Evolutionary conservation across 2,113 vertebrate species (phyloP).

Genomic region (Loxodonta africana): DNA sequence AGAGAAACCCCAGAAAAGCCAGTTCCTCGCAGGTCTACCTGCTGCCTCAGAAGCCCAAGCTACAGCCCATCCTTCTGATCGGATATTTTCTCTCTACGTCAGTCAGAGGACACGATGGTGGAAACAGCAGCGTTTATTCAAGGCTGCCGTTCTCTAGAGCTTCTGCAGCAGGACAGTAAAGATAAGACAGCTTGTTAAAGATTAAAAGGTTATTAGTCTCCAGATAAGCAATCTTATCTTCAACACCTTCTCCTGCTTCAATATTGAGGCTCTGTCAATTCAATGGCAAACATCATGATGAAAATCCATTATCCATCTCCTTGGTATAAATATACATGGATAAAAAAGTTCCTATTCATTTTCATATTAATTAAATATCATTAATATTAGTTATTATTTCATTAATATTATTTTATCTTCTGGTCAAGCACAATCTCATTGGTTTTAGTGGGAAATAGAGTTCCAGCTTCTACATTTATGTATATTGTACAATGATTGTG

Average conservation of each 20-base stretch:
- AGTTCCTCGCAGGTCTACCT: neutral
- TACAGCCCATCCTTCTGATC: neutral
- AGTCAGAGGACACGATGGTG: neutral
- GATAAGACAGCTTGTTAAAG: slow-evolving; percentile 66
- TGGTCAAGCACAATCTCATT: neutral
- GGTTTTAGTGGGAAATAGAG: slow-evolving; percentile 22
- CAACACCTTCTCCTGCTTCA: slow-evolving; percentile 47
- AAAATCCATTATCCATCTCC: slow-evolving; percentile 9
- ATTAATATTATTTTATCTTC: neutral
- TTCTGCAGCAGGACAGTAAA: slow-evolving; percentile 31
- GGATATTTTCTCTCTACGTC: neutral
- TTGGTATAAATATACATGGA: neutral
- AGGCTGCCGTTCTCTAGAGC: neutral
- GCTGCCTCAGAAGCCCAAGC: neutral
- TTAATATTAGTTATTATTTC: neutral
- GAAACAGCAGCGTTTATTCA: slow-evolving; percentile 8
- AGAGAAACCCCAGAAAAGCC: neutral
- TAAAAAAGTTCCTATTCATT: neutral
- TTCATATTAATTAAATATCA: slow-evolving; percentile 17
- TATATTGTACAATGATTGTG: neutral
- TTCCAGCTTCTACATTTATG: neutral
- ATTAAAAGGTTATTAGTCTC: slow-evolving; percentile 67
- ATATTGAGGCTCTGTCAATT: slow-evolving; percentile 44
- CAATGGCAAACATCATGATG: slow-evolving; percentile 50
- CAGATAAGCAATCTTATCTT: slow-evolving; percentile 73